These are phyloP conservation scores for Drosophila funebris DNA, from an alignment of 1,140 invertebrate species.

Conservation along the genomic window DNA sequence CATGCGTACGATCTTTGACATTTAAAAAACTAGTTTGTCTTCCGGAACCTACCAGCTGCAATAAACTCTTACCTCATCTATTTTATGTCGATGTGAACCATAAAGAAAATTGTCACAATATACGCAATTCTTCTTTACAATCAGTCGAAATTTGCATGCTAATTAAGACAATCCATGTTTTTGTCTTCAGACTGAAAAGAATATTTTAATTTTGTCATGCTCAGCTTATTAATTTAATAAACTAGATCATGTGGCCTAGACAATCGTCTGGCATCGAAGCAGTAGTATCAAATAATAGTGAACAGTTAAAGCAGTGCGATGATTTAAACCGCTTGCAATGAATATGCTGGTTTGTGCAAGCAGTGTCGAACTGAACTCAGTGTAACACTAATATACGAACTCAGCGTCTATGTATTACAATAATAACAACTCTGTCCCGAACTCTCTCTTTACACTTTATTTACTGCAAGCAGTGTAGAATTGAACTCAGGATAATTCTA, in stretches of 20 bases:
- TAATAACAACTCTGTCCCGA: no score
- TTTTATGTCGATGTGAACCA: constrained; percentile 2
- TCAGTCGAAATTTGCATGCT: constrained; percentile 20
- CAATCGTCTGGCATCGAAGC: background rate
- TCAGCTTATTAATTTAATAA: background rate
- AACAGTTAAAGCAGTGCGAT: no score
- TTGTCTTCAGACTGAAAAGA: background rate
- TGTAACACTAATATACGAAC: no score
- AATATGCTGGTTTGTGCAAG: background rate
- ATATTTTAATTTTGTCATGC: background rate
- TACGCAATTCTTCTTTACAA: constrained; percentile 3
- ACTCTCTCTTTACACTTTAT: no score
- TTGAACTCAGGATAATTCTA: no score
- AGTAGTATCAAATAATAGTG: background rate
- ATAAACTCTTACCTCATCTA: constrained; percentile 28
- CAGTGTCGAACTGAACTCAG: no score
- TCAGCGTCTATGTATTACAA: no score
- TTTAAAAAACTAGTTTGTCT: constrained; percentile 21
- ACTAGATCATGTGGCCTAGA: no score
- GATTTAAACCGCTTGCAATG: no score
- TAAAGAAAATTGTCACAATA: constrained; percentile 11
- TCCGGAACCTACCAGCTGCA: constrained; percentile 3
- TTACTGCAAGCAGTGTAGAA: no score
- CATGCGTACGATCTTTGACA: constrained; percentile 4
- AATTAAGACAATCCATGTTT: constrained; percentile 2